Conservation (phyloP, 2,888 invertebrate genomes). For the Brenthis daphne region DNA sequence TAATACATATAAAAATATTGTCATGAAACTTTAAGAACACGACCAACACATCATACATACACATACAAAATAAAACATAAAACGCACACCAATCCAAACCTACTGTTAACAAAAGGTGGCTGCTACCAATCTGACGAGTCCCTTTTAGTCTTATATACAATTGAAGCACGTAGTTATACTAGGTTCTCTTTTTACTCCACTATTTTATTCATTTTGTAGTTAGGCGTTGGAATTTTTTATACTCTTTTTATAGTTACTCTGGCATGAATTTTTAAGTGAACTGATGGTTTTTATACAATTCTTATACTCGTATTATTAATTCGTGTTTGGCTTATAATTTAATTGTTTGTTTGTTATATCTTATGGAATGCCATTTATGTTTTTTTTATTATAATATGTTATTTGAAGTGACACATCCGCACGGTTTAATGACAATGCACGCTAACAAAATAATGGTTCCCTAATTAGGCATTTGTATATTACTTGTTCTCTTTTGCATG, state of each 20-base stretch:
- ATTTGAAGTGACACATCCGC: slow-evolving; percentile 1
- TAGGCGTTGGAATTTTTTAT: slow-evolving; percentile 44
- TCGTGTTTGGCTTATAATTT: slow-evolving; percentile 14
- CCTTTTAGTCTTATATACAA: slow-evolving; percentile 55
- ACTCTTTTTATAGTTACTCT: slow-evolving; percentile 49
- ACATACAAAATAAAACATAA: background rate
- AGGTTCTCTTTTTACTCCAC: slow-evolving; percentile 46
- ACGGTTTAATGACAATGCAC: background rate
- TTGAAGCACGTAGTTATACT: slow-evolving; percentile 58
- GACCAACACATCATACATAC: background rate
- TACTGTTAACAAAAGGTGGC: slow-evolving; percentile 46
- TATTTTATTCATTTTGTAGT: slow-evolving; percentile 47
- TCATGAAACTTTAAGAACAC: background rate
- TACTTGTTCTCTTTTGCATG: too few relatives aligned
- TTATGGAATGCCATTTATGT: slow-evolving; percentile 14
- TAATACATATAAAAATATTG: background rate
- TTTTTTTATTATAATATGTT: background rate
- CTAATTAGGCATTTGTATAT: too few relatives aligned
- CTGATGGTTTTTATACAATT: slow-evolving; percentile 15
- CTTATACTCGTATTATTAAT: slow-evolving; percentile 9
- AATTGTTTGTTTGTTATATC: background rate
- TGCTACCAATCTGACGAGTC: slow-evolving; percentile 54
- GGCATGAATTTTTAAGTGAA: slow-evolving; percentile 48
- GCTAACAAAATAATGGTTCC: background rate
- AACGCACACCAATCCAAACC: slow-evolving; percentile 6